Conservation (phyloP, 2,113 vertebrate species). For the Perca flavescens region DNA sequence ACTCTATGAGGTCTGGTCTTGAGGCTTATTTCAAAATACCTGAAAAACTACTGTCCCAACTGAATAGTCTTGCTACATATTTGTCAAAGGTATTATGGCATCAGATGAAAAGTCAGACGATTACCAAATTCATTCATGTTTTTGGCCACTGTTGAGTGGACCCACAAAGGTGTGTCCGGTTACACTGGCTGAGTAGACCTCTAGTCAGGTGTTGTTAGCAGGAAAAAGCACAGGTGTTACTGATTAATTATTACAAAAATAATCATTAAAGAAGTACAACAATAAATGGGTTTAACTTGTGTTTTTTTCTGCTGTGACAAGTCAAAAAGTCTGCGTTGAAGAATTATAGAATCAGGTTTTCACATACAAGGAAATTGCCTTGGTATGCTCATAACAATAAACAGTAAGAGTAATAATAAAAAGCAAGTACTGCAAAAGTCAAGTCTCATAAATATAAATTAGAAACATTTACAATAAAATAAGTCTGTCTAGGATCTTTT, state of each 20-base stretch:
- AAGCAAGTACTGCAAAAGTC: not conserved
- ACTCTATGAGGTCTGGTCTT: not conserved
- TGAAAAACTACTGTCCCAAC: too few relatives aligned
- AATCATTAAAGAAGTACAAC: not conserved
- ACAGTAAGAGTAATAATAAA: too few relatives aligned
- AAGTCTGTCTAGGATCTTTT: too few relatives aligned
- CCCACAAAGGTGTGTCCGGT: not conserved
- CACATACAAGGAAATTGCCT: too few relatives aligned
- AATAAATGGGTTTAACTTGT: too few relatives aligned
- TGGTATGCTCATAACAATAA: too few relatives aligned
- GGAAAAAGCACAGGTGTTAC: not conserved
- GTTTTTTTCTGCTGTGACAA: too few relatives aligned
- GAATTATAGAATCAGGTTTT: not conserved
- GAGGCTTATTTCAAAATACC: not conserved
- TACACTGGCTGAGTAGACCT: not conserved
- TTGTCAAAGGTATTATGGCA: not conserved
- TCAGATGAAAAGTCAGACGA: not conserved
- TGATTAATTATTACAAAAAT: not conserved
- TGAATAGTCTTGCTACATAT: not conserved
- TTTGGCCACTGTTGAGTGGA: not conserved
- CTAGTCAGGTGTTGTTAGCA: not conserved
- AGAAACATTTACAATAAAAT: not conserved
- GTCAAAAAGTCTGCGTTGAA: not conserved
- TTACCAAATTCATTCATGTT: not conserved
- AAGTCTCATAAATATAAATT: not conserved